Conservation (phyloP, 2,113 vertebrate species). For the Percopsis transmontana region DNA sequence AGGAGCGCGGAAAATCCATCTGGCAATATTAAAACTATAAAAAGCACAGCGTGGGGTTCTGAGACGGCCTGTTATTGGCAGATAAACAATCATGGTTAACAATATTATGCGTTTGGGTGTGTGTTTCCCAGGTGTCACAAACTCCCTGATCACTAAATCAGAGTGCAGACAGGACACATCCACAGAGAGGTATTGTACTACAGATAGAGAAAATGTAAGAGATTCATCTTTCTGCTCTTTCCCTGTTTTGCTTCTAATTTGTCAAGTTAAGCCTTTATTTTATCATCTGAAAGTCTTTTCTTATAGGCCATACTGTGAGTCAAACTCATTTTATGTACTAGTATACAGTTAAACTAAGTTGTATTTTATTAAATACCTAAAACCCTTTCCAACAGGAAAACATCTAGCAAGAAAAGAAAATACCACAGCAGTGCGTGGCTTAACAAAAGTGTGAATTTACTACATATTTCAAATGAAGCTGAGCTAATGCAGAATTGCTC, state of each 20-base stretch:
- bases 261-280: too few relatives aligned
- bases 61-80: slow-evolving; percentile 35
- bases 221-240: neutral
- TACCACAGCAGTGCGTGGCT: neutral
- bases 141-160: neutral
- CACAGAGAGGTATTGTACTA: neutral
- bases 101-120: slow-evolving; percentile 30
- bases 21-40: slow-evolving; percentile 66
- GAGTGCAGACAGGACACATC: neutral
- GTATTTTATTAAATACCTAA: slow-evolving; percentile 1
- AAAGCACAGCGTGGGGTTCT: slow-evolving; percentile 33
- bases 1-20: slow-evolving; percentile 43
- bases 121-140: neutral
- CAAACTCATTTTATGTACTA: too few relatives aligned
- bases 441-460: neutral
- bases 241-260: too few relatives aligned
- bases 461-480: neutral
- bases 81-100: slow-evolving; percentile 51
- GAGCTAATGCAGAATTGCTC: neutral
- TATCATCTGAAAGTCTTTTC: too few relatives aligned
- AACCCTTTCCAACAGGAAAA: slow-evolving; percentile 7
- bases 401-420: neutral
- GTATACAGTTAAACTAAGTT: slow-evolving; percentile 14
- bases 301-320: too few relatives aligned
- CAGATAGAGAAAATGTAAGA: neutral